Base-by-base conservation (phyloP, 1,140 invertebrate genomes). In the Cryptotermes secundus region DNA sequence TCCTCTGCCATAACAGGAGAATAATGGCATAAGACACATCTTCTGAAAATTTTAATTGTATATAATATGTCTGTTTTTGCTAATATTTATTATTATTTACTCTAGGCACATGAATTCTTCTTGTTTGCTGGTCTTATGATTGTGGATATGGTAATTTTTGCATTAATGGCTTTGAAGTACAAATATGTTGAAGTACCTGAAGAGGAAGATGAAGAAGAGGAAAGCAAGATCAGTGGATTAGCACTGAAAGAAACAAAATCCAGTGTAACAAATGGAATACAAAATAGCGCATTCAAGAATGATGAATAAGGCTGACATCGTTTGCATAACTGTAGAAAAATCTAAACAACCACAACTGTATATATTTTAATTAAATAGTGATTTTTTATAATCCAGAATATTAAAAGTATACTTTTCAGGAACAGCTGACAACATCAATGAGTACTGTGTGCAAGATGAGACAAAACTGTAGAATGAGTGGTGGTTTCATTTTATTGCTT, bases 111-210 rank as follows among this genome's bases (percentile, higher is more conserved):
- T 38, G 96, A 98, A 88, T 97, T 98, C 89, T 95, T 97, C 90
- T 89, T 99, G 0, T 99, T 97, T 89, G 95, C 96, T 79, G 94
- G 91, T 2, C 89, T 98, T 1, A 98, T 99, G 96, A 89, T 94
- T 80, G 87, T 93, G 0, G 96, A 96, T 86, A 96, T 97, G 91
- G 59, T 96, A 0, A 89, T 98, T 34, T 98, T 99, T 88, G 93
- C 93, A 79, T 88, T 93, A 0, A 93, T 99, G 92, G 95, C 96
- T 2, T 90, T 92, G 83, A 90, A 90, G 81, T 97, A 96, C 87
- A 93, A 93, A 87, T 96, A 96, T 86, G 90, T 92, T 0, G 88
- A 91, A 14, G 36, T 83, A 31, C 83, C 83, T 10, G 84, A 87
- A 80, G 86, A 87, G 31, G 86, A 89, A 31, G 84, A 88, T 34